phyloP scores from a whole-genome alignment of 2,797 vertebrate species.

The Bovichtus variegatus region DNA sequence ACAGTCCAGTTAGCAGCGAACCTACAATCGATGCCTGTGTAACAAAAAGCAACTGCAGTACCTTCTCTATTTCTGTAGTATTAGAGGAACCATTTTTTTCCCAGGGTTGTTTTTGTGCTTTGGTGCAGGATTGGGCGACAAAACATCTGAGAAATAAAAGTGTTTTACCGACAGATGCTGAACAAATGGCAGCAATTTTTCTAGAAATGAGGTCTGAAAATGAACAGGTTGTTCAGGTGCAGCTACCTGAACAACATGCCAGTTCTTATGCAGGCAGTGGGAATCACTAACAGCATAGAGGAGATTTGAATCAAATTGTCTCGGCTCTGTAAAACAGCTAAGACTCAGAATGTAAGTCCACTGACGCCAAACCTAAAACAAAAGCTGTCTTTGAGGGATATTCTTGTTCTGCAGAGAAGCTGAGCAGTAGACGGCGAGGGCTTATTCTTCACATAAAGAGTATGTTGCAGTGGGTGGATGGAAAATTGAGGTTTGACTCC shows the following conservation, averaged over 20 bases:
- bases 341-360: conserved; percentile 4
- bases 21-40: conserved; percentile 10
- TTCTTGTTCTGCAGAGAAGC: conserved; percentile 8
- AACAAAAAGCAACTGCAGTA: not conserved
- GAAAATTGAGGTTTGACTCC: conserved; percentile 52
- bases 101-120: conserved; percentile 8
- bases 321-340: conserved; percentile 17
- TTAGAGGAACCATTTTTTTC: not conserved
- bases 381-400: conserved; percentile 19
- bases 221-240: conserved; percentile 21
- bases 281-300: conserved; percentile 11
- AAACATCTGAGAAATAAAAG: not conserved
- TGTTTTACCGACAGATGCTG: conserved; percentile 18
- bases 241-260: conserved; percentile 12
- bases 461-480: conserved; percentile 33
- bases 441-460: conserved; percentile 8
- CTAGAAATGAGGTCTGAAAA: conserved; percentile 25
- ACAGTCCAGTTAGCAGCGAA: conserved; percentile 27
- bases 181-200: conserved; percentile 22
- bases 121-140: not conserved
- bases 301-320: conserved; percentile 37
- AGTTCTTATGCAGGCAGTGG: conserved; percentile 10
- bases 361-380: conserved; percentile 23
- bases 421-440: not conserved
- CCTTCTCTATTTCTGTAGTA: not conserved